Evolutionary conservation across 2,888 invertebrate genomes (phyloP).

Genomic region (Priocnemis perturbator): DNA sequence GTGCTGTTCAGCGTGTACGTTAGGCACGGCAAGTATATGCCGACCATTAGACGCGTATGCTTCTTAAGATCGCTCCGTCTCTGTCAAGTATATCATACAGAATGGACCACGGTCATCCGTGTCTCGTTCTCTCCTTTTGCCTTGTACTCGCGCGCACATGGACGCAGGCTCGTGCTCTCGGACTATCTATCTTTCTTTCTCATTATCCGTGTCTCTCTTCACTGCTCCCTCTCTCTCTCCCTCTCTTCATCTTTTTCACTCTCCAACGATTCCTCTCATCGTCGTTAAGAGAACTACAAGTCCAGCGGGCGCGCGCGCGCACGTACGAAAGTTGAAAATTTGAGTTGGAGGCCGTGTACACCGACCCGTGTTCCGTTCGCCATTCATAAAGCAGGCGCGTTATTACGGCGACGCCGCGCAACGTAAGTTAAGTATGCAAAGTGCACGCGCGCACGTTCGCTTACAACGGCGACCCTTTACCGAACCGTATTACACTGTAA

Average conservation of each 20-base stretch:
- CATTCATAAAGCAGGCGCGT: slow-evolving; percentile 16
- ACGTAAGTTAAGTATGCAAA: slow-evolving; percentile 3
- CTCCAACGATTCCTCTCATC: slow-evolving; percentile 19
- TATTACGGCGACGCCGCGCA: not conserved
- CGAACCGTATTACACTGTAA: too few relatives aligned
- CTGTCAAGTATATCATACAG: slow-evolving; percentile 6
- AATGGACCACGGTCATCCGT: slow-evolving; percentile 2
- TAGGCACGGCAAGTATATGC: slow-evolving; percentile 37
- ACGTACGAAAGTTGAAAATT: slow-evolving; percentile 45
- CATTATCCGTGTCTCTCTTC: slow-evolving; percentile 1
- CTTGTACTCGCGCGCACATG: slow-evolving; percentile 2
- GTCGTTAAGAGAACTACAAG: slow-evolving; percentile 31
- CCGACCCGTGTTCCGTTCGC: slow-evolving; percentile 29
- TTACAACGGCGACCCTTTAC: too few relatives aligned
- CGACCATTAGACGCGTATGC: slow-evolving; percentile 49
- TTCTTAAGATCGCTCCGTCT: slow-evolving; percentile 36
- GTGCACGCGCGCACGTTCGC: not conserved
- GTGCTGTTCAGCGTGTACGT: slow-evolving; percentile 18
- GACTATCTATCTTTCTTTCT: slow-evolving; percentile 8
- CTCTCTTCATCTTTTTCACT: not conserved
- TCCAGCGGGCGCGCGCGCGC: not conserved
- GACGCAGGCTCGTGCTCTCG: slow-evolving; percentile 5
- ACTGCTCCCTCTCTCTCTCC: not conserved
- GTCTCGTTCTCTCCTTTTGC: not conserved
- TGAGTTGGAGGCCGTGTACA: slow-evolving; percentile 37